Evolutionary conservation across 1,140 invertebrate species (phyloP).

Genomic region (Eriocheir sinensis): DNA sequence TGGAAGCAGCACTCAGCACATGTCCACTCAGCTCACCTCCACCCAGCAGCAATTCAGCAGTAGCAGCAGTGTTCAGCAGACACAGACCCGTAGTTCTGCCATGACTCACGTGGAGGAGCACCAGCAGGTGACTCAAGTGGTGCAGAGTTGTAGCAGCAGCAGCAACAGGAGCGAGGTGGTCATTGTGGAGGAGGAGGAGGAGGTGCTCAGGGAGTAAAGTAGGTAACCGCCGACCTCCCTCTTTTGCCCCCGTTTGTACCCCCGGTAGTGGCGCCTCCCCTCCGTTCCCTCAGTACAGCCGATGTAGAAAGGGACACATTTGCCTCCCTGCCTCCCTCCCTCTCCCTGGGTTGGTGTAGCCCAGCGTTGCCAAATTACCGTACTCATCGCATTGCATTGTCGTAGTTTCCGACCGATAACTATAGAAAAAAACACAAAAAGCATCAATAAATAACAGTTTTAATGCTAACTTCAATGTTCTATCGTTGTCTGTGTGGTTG

Average conservation of each 20-base stretch:
- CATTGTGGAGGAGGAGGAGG: background rate
- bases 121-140: slow-evolving; percentile 30
- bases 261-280: background rate
- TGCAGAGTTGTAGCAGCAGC: slow-evolving; percentile 9
- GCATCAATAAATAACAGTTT: too few relatives aligned
- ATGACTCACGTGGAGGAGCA: slow-evolving; percentile 42
- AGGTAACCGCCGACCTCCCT: background rate
- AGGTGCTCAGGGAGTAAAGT: slow-evolving; percentile 37
- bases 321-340: background rate
- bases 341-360: background rate
- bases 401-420: too few relatives aligned
- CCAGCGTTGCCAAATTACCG: too few relatives aligned
- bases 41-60: background rate
- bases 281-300: background rate
- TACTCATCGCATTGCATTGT: too few relatives aligned
- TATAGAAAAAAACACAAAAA: too few relatives aligned
- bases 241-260: background rate
- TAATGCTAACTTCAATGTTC: too few relatives aligned
- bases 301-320: background rate
- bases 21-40: background rate
- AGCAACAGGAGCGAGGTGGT: slow-evolving; percentile 50
- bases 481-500: too few relatives aligned
- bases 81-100: background rate
- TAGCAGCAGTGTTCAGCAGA: slow-evolving; percentile 50
- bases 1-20: background rate